Percentiles rank a stretch among this genome's conserved stretches.
These are phyloP conservation scores for Macquaria australasica DNA, from an alignment of 2,113 vertebrate genomes.

Conservation along the genomic window DNA sequence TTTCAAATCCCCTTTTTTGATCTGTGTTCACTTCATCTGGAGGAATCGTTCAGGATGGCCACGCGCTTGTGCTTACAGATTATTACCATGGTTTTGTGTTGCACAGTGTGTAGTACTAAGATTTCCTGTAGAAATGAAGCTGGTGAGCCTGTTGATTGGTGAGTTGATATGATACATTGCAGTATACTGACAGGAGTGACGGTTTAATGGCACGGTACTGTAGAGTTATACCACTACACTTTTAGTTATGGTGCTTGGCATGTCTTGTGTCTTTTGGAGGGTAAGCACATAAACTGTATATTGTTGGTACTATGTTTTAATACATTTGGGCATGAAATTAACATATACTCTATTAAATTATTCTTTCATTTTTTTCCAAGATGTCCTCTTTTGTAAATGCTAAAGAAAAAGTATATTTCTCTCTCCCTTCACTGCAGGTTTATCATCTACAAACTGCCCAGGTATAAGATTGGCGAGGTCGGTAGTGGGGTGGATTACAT, in stretches of 20 bases:
- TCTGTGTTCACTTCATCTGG: not conserved
- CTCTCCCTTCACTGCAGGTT: slow-evolving; percentile 83
- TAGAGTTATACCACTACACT: rapidly evolving
- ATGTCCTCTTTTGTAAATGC: not conserved
- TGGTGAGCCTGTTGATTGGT: slow-evolving; percentile 93
- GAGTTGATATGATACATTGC: slow-evolving; percentile 69
- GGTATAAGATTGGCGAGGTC: slow-evolving; percentile 71
- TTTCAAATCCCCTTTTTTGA: slow-evolving; percentile 41
- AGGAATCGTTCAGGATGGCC: slow-evolving; percentile 45
- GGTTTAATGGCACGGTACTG: not conserved
- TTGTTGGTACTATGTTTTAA: not conserved
- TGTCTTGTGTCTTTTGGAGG: not conserved
- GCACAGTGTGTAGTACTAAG: slow-evolving; percentile 31
- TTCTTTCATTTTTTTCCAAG: not conserved
- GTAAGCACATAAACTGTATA: not conserved
- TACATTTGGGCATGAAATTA: not conserved
- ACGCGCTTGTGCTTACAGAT: slow-evolving; percentile 2
- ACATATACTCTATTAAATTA: not conserved
- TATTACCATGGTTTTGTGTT: slow-evolving; percentile 26
- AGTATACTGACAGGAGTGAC: not conserved
- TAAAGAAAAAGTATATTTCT: not conserved
- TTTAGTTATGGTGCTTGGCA: not conserved
- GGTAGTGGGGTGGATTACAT: slow-evolving; percentile 90
- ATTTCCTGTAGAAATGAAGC: slow-evolving; percentile 92
- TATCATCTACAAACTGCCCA: slow-evolving; percentile 92